Base-by-base conservation (phyloP, 2,888 invertebrate species). In the Leucophora obtusa region DNA sequence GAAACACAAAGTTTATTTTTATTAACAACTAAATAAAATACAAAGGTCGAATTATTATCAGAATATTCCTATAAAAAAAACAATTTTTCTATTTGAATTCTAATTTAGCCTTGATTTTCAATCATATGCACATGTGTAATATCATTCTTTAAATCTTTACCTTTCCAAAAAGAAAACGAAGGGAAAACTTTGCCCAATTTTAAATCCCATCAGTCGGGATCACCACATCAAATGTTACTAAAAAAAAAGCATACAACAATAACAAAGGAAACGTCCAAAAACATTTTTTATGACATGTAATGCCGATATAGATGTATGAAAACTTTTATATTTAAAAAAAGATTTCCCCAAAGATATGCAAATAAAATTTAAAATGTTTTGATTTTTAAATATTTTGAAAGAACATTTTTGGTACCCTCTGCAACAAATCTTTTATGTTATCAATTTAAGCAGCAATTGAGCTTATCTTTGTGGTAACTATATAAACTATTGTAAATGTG, bases 291-390 rank as follows among this genome's bases (percentile, higher is more conserved):
- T 24, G 24, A 56, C 1, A 18, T 10, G 43, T 47, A 14, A 47
- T 18, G 28, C 15, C n/a, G 17, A 53, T 24, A 47, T 6, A 53
- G 28, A 43, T 28, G 7, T 28, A 28, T 28, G 56, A 24, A n/a
- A 68, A 58, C 14, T 33, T 62, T 50, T 60, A 17, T 3, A 47
- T 11, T 4, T 1, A 58, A 59, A 50, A 43, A 58, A 14, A 24
- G 47, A 65, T 69, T 72, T 81, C 72, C 80, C 76, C 24, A 59
- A 62, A 50, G 76, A 69, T 69, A 68, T 75, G 63, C 35, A 73
- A 81, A 70, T 76, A 58, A 76, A 81, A 81, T 70, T 59, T 70
- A 76, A n/a, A n/a, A n/a, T n/a, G n/a, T n/a, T n/a, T n/a, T n/a
- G n/a, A n/a, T n/a, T n/a, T n/a, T n/a, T n/a, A 28, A 76, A 76